These are phyloP conservation scores for Gobionotothen gibberifrons DNA, from an alignment of 2,797 vertebrate genomes.

Conservation along the genomic window DNA sequence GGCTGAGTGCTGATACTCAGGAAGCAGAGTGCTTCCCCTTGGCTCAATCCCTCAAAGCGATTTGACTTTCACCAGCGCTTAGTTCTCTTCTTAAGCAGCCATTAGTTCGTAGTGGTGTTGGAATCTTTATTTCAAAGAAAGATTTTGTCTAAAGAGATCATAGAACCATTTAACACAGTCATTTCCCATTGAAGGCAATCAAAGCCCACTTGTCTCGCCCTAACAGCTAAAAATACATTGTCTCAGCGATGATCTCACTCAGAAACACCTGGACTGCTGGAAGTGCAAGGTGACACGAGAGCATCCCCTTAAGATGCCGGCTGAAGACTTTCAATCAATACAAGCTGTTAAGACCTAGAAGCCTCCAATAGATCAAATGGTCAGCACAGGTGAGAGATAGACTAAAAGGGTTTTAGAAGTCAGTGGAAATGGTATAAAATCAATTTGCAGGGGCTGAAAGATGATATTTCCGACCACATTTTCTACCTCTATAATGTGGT, in stretches of 20 bases:
- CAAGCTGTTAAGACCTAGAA: slow-evolving; percentile 72
- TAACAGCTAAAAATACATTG: slow-evolving; percentile 57
- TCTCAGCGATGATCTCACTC: slow-evolving; percentile 61
- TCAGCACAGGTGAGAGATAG: slow-evolving; percentile 72
- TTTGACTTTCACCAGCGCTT: slow-evolving; percentile 43
- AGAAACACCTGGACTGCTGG: slow-evolving; percentile 55
- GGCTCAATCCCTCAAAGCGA: slow-evolving; percentile 37
- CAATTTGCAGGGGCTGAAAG: slow-evolving; percentile 79
- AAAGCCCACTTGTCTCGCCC: slow-evolving; percentile 53
- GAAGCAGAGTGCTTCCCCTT: slow-evolving; percentile 33
- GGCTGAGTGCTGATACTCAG: slow-evolving; percentile 31
- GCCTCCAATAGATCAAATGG: slow-evolving; percentile 75
- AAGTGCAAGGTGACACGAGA: slow-evolving; percentile 76
- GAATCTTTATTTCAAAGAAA: slow-evolving; percentile 43
- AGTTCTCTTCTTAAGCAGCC: slow-evolving; percentile 37
- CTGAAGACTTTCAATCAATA: slow-evolving; percentile 74
- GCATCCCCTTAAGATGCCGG: slow-evolving; percentile 57
- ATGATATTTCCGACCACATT: slow-evolving; percentile 78
- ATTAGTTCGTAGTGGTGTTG: slow-evolving; percentile 30
- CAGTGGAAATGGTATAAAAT: slow-evolving; percentile 78
- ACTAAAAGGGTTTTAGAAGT: slow-evolving; percentile 77
- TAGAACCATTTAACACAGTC: slow-evolving; percentile 53
- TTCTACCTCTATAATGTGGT: slow-evolving; percentile 75
- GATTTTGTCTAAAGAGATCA: slow-evolving; percentile 54
- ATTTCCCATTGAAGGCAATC: slow-evolving; percentile 63